phyloP scores from a whole-genome alignment of 2,888 invertebrate species.

The Drosophila quinaria region DNA sequence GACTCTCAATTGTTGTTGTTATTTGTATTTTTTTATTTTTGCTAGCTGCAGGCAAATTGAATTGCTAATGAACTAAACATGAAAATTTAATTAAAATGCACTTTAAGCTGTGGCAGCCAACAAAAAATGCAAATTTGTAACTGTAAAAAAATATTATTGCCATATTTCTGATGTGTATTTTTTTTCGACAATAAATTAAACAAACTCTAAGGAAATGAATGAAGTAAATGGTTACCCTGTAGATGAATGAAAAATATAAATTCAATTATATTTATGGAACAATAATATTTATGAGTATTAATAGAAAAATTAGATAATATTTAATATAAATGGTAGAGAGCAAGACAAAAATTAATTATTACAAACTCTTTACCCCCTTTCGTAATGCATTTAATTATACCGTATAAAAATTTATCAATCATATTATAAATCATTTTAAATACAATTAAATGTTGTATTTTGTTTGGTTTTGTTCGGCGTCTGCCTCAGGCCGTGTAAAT shows the following conservation, averaged over 20 bases:
- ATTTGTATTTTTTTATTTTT: conserved; percentile 4
- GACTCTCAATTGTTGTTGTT: conserved; percentile 31
- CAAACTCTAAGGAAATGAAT: conserved; percentile 5
- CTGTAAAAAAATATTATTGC: conserved; percentile 33
- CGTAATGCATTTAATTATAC: not conserved
- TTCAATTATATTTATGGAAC: not conserved
- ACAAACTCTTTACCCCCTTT: not conserved
- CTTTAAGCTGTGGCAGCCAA: conserved; percentile 46
- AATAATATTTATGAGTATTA: not conserved
- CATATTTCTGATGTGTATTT: conserved; percentile 17
- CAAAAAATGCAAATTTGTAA: conserved; percentile 51
- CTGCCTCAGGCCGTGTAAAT: conserved; percentile 44
- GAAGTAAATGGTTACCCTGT: not conserved
- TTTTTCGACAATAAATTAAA: conserved; percentile 18
- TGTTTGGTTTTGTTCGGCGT: conserved; percentile 43
- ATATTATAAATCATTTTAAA: conserved; percentile 54
- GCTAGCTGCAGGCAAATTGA: conserved; percentile 62
- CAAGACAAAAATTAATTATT: not conserved
- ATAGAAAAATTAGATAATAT: not conserved
- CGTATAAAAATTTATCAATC: conserved; percentile 19
- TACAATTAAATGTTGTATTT: conserved; percentile 40
- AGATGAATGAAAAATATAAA: not conserved
- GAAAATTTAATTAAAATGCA: conserved; percentile 70
- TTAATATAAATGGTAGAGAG: not conserved
- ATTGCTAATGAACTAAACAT: conserved; percentile 75